Evolutionary conservation across 2,113 vertebrate genomes (phyloP).

Genomic region (Ardeotis arabs): DNA sequence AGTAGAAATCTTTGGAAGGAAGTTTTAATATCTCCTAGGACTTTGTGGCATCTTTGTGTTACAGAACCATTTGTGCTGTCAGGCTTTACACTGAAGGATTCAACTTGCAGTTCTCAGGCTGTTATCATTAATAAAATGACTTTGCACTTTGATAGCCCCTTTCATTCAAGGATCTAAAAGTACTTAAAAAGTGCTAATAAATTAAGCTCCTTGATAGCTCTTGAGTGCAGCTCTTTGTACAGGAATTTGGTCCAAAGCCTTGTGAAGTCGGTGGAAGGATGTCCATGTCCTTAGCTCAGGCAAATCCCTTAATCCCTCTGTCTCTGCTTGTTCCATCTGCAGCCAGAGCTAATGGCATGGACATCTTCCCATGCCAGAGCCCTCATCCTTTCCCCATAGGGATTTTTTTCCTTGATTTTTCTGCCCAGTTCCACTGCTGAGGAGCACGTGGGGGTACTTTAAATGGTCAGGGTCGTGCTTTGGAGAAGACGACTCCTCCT

Average conservation of each 20-base stretch:
- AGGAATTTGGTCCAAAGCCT: slow-evolving; percentile 13
- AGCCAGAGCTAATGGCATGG: background rate
- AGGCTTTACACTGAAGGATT: background rate
- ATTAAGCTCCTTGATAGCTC: slow-evolving; percentile 33
- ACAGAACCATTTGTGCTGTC: background rate
- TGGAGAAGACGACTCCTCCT: accelerated
- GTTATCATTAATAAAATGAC: background rate
- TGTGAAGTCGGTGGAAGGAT: background rate
- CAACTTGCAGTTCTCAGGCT: background rate
- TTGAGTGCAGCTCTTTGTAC: slow-evolving; percentile 12
- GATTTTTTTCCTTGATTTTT: background rate
- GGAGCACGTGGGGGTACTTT: background rate
- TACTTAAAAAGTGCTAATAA: slow-evolving; percentile 26
- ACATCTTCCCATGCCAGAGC: background rate
- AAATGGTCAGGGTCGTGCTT: accelerated
- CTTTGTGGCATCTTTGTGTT: background rate
- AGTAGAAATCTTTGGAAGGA: background rate
- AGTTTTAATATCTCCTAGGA: background rate
- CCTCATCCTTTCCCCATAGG: background rate
- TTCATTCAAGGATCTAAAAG: slow-evolving; percentile 34
- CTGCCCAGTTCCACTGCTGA: background rate
- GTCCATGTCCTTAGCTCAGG: background rate
- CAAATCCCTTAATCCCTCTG: background rate
- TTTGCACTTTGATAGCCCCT: slow-evolving; percentile 25
- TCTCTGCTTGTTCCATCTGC: background rate